Percentiles rank a stretch among this genome's conserved stretches.
Evolutionary conservation across 2,888 invertebrate genomes (phyloP).

Genomic region (Allacma fusca): DNA sequence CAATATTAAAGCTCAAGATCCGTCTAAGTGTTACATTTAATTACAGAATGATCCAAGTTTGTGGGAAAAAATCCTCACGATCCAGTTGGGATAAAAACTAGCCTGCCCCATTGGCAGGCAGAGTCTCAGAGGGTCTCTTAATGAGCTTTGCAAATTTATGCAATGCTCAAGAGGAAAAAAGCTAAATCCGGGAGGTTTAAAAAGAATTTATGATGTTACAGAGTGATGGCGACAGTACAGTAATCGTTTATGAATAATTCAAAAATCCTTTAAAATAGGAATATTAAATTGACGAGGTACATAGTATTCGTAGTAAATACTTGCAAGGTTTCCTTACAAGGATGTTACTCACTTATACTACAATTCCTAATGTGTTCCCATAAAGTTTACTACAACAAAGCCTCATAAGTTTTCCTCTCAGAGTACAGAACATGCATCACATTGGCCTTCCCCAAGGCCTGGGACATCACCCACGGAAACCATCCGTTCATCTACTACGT

Average conservation of each 20-base stretch:
- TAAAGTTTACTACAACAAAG: not conserved
- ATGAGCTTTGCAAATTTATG: too few species aligned
- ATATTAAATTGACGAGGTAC: not conserved
- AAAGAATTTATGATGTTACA: too few species aligned
- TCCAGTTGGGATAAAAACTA: too few species aligned
- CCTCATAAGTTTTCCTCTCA: too few species aligned
- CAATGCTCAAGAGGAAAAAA: not conserved
- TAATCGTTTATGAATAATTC: constrained; percentile 5
- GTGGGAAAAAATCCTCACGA: too few species aligned
- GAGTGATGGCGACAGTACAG: too few species aligned
- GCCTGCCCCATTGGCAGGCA: too few species aligned
- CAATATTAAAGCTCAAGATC: not conserved
- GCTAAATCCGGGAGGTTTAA: constrained; percentile 13
- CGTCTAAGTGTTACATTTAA: constrained; percentile 18
- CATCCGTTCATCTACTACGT: too few species aligned
- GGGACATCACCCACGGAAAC: not conserved
- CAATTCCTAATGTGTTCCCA: not conserved
- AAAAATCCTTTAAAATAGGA: not conserved
- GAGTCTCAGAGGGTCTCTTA: too few species aligned
- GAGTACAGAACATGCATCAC: not conserved
- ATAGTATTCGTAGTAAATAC: constrained; percentile 20
- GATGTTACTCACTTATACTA: not conserved
- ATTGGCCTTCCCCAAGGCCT: constrained; percentile 27
- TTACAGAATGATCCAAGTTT: not conserved
- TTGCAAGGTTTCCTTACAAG: too few species aligned